Evolutionary conservation across 2,888 invertebrate species (phyloP).

Genomic region (Drosophila kambysellisi): DNA sequence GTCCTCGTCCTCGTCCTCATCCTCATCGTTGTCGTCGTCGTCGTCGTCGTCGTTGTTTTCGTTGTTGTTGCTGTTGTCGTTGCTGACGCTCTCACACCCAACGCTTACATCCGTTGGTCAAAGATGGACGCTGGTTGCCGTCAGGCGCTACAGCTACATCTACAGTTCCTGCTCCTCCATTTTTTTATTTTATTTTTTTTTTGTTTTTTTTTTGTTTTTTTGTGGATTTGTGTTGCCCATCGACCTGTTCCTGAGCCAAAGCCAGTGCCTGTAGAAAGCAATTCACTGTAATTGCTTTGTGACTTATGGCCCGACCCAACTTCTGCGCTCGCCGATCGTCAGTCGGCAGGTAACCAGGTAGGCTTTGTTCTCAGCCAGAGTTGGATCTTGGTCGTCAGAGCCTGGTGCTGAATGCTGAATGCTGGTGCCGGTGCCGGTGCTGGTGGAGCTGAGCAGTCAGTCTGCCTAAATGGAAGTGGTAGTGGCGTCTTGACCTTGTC

Average conservation of each 20-base stretch:
- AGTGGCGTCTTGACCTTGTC: constrained; percentile 82
- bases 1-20: neutral
- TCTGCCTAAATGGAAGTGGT: constrained; percentile 53
- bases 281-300: constrained; percentile 82
- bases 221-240: constrained; percentile 26
- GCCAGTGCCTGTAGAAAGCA: constrained; percentile 70
- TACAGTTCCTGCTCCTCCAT: constrained; percentile 62
- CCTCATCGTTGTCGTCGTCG: neutral
- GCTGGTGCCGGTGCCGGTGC: neutral
- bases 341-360: constrained; percentile 58
- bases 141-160: constrained; percentile 59
- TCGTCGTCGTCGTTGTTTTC: neutral
- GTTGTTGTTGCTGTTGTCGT: constrained; percentile 12
- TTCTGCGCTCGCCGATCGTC: constrained; percentile 67
- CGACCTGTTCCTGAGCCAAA: constrained; percentile 19
- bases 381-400: neutral
- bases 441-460: constrained; percentile 32
- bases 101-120: constrained; percentile 47
- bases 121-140: constrained; percentile 63
- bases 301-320: constrained; percentile 82
- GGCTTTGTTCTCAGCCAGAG: constrained; percentile 5
- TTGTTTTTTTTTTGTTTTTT: neutral
- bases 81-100: constrained; percentile 55
- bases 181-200: constrained; percentile 40
- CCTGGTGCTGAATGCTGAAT: neutral